Base-by-base conservation (phyloP, 2,113 vertebrate species). In the Chrysochloris asiatica region DNA sequence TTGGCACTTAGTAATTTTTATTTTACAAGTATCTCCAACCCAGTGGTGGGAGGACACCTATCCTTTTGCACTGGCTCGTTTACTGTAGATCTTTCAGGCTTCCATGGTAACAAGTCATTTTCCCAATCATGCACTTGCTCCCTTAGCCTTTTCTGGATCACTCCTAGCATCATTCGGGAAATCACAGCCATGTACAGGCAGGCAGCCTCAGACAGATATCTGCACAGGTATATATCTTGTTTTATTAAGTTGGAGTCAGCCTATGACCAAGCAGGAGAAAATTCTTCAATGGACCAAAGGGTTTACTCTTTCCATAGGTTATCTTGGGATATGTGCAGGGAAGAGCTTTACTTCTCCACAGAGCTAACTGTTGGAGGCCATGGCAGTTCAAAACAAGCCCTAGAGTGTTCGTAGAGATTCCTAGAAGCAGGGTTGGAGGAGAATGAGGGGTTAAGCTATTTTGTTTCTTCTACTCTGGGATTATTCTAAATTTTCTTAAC, bases 241-340 rank as follows among this genome's bases (percentile, higher is more conserved):
- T 91, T 89, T 78, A 84, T 50, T 76, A 69, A 88, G 13, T 48
- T 85, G 79, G 92, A 91, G 75, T 16, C 56, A 89, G 45, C 24
- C 59, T 78, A 87, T 76, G 56, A 59, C 59, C 47, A 87, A 89
- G n/a, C 48, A 94, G 80, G 59, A 93, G 50, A 89, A 89, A 48
- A 82, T 54, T 67, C 24, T 56, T 90, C 90, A 41, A 43, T 86
- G 38, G 56, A 69, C 71, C 24, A 83, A 52, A 94, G 17, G 43
- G 86, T 88, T 89, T 94, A 36, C 8, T 54, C 94, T 88, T 95
- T 89, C 45, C 91, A 28, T 71, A 43, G 6, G 41, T 71, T 88
- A 65, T 33, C 11, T 77, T 79, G 71, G 73, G 59, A 48, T 77
- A 77, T 52, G 14, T 67, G 28, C 69, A 79, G n/a, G 63, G 19